A percentile compares a stretch with the other conserved stretches of the same genome.
These are phyloP conservation scores for Cephonodes hylas DNA, from an alignment of 2,888 invertebrate species.

Conservation along the genomic window DNA sequence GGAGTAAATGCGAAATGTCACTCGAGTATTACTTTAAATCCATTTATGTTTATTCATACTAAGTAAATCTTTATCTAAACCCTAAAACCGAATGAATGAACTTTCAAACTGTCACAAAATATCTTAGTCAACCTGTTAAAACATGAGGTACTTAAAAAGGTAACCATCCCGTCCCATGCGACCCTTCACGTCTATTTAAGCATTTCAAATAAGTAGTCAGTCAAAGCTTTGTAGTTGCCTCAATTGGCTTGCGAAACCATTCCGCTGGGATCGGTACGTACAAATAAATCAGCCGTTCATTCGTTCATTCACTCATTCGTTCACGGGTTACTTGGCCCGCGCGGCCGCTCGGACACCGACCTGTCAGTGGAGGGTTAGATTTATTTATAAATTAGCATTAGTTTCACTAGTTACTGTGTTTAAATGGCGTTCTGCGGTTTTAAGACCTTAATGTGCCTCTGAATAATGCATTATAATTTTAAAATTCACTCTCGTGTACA, in stretches of 20 bases:
- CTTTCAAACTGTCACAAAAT: background rate
- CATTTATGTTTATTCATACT: too few relatives aligned
- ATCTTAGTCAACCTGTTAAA: constrained; percentile 6
- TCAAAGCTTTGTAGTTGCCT: constrained; percentile 63
- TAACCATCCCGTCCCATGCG: constrained; percentile 9
- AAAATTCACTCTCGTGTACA: constrained; percentile 3
- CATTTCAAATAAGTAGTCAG: constrained; percentile 61
- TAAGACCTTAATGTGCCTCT: background rate
- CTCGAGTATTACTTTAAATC: too few relatives aligned
- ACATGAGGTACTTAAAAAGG: constrained; percentile 9
- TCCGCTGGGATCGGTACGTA: constrained; percentile 46
- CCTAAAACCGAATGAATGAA: too few relatives aligned
- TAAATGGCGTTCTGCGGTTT: constrained; percentile 10
- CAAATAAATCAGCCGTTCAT: constrained; percentile 63
- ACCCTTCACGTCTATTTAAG: constrained; percentile 53
- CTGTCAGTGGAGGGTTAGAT: constrained; percentile 31
- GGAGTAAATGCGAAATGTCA: too few relatives aligned
- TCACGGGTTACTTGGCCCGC: constrained; percentile 31
- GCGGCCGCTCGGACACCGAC: constrained; percentile 32
- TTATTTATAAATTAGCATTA: constrained; percentile 43
- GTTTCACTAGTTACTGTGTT: constrained; percentile 18
- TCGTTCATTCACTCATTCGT: constrained; percentile 47
- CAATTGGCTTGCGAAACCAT: constrained; percentile 55
- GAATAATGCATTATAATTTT: constrained; percentile 5
- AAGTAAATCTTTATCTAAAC: too few relatives aligned